Evolutionary conservation across 2,797 vertebrate species (phyloP), one percentile per base, ranked within the genome.

Genomic region (Coregonus sp.): DNA sequence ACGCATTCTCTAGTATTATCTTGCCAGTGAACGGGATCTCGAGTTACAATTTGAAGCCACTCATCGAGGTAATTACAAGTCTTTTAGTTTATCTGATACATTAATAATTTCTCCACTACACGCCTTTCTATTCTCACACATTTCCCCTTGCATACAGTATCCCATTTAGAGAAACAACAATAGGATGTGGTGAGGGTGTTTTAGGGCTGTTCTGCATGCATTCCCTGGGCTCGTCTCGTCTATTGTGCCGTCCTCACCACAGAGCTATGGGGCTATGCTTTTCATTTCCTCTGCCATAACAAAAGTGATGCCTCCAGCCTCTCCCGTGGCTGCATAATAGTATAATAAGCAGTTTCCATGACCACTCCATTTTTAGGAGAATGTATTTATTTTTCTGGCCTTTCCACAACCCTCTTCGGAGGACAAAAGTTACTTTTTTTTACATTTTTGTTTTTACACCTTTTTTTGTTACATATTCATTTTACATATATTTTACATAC

Each of bases 231-330:
- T 0, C 3, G 40, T 11, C 40, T 9, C 7, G 5, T 7, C 6
- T 54, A 5, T 18, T 59, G 18, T 59, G 15, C 4, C 16, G 0
- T 68, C 66, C 2, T 29, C 61, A 9, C 15, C 67, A 54, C 52
- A 69, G 67, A 40, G 16, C 5, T 9, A 35, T 47, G 40, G 40
- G 40, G 25, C 7, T 7, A 6, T 7, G 15, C 31, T 47, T 50
- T 59, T 70, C 9, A 70, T 70, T 40, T 40, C 33, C 66, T 65
- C 33, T 14, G 6, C 35, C 18, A 70, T 47, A 70, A 70, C 67
- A 40, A n/a, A 70, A 25, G 68, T 14, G 16, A 9, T n/a, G 37
- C 35, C n/a, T 18, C 31, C 67, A 37, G 35, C 31, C n/a, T 37
- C 4, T 9, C 68, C 3, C 47, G 7, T 70, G 35, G 68, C 40